These are phyloP conservation scores for Aulostomus chinensis DNA, from an alignment of 2,797 vertebrate genomes.

Conservation along the genomic window DNA sequence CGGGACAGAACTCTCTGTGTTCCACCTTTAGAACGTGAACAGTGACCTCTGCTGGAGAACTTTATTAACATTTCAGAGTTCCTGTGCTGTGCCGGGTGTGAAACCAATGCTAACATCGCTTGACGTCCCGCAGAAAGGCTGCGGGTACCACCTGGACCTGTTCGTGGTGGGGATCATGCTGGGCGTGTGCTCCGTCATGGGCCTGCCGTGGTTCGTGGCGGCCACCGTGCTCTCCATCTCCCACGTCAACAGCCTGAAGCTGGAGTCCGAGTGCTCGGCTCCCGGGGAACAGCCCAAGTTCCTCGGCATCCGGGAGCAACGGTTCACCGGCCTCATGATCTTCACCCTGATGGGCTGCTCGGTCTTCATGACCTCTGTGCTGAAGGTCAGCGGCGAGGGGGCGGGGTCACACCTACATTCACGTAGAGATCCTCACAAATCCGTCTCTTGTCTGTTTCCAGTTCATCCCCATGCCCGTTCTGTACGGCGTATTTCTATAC, in stretches of 20 bases:
- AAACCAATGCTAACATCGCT: too few relatives aligned
- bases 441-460: conserved; percentile 43
- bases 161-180: conserved; percentile 97
- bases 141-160: conserved; percentile 96
- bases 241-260: conserved; percentile 97
- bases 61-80: too few relatives aligned
- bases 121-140: conserved; percentile 92
- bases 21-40: too few relatives aligned
- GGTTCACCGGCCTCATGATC: conserved; percentile 98
- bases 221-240: conserved; percentile 98
- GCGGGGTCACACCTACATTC: neutral
- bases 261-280: conserved; percentile 97
- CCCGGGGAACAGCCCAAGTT: conserved; percentile 99
- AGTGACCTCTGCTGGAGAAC: too few relatives aligned
- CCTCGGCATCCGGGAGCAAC: conserved; percentile 95
- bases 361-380: conserved; percentile 96
- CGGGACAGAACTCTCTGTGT: too few relatives aligned
- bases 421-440: neutral
- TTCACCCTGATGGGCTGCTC: conserved; percentile 98
- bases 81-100: too few relatives aligned
- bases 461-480: conserved; percentile 99
- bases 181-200: conserved; percentile 97
- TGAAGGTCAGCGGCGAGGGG: conserved; percentile 88
- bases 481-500: conserved; percentile 98
- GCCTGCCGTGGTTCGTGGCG: conserved; percentile 97